phyloP scores from a whole-genome alignment of 35 echinoderm and acorn worm genomes.

The Heliocidaris tuberculata region DNA sequence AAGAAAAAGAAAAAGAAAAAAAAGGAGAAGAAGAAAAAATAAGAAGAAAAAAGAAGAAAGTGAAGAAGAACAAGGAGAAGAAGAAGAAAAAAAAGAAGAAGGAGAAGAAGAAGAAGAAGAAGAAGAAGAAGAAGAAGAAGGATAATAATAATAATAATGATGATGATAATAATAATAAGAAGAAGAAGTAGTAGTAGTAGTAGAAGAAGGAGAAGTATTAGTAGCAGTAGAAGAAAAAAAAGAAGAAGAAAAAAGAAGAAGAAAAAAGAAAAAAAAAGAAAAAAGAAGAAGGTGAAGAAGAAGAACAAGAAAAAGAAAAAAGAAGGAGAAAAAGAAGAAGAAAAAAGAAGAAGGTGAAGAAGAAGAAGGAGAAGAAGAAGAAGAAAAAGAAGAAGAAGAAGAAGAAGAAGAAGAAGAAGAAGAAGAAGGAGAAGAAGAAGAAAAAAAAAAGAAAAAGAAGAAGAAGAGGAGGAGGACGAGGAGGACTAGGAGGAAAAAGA shows the following conservation, averaged over 20 bases:
- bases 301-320: not conserved
- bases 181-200: not conserved
- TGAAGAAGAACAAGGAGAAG: not conserved
- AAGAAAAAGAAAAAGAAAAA: not conserved
- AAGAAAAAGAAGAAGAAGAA: not conserved
- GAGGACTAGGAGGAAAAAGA: too few species aligned
- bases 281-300: not conserved
- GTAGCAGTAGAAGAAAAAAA: not conserved
- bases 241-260: not conserved
- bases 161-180: too few species aligned
- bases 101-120: too few species aligned
- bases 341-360: not conserved
- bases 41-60: too few species aligned
- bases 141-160: too few species aligned
- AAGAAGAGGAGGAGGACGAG: too few species aligned
- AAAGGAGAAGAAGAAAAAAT: not conserved
- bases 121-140: too few species aligned
- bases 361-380: not conserved
- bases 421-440: too few species aligned
- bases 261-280: too few species aligned
- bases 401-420: not conserved
- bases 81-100: not conserved
- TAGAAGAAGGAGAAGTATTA: not conserved
- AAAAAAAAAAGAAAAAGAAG: too few species aligned
- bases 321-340: not conserved